These are phyloP conservation scores for Lysandra bellargus DNA, from an alignment of 2,888 invertebrate genomes.

Conservation along the genomic window DNA sequence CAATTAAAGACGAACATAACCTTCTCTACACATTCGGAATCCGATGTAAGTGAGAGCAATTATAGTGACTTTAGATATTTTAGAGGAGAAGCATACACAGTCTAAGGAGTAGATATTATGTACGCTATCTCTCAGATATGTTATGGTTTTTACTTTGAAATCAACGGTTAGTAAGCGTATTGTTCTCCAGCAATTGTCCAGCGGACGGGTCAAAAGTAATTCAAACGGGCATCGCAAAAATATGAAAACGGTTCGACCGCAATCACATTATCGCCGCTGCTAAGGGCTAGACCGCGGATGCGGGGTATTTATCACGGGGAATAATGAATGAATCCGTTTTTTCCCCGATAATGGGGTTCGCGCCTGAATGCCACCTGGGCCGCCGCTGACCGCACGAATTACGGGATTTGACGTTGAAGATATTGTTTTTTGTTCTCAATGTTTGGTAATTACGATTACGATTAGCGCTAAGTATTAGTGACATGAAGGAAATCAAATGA, in stretches of 20 bases:
- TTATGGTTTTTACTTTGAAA: not conserved
- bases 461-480: not conserved
- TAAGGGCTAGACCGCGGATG: constrained; percentile 57
- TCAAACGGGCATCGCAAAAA: constrained; percentile 29
- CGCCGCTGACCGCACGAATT: constrained; percentile 35
- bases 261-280: constrained; percentile 65
- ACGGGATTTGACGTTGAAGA: constrained; percentile 26
- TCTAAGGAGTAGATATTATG: no score
- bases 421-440: constrained; percentile 29
- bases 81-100: no score
- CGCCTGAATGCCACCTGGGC: constrained; percentile 46
- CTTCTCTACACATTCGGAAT: no score
- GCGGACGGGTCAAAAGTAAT: constrained; percentile 3
- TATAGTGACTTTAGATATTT: no score
- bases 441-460: not conserved
- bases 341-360: constrained; percentile 54
- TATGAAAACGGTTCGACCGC: constrained; percentile 45
- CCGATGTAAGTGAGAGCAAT: no score
- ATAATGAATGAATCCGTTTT: constrained; percentile 59
- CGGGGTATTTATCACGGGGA: constrained; percentile 61
- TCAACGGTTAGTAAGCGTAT: not conserved
- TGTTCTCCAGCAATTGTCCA: not conserved
- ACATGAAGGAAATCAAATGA: not conserved
- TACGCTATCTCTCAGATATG: not conserved
- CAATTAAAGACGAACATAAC: no score